These are phyloP conservation scores for Campoplex capitator DNA, from an alignment of 2,888 invertebrate species.

Conservation along the genomic window DNA sequence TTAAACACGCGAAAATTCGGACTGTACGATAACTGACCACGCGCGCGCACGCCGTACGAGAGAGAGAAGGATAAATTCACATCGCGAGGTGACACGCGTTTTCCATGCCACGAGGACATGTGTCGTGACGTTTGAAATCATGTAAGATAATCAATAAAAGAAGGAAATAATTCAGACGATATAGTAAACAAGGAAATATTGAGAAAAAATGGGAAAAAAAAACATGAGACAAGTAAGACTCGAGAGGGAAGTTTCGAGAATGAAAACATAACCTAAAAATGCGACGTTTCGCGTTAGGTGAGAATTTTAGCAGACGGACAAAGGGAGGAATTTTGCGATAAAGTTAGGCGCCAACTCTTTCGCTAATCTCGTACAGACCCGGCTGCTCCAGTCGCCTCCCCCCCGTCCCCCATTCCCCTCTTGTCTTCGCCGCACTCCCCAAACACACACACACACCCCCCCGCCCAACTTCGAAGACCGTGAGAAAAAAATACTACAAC, in stretches of 20 bases:
- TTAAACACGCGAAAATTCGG: conserved; percentile 42
- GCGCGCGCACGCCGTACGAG: conserved; percentile 43
- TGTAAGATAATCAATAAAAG: not conserved
- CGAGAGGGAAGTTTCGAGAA: conserved; percentile 2
- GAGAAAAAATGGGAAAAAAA: not conserved
- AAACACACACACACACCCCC: conserved; percentile 20
- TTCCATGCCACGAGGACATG: conserved; percentile 38
- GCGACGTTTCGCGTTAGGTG: not conserved
- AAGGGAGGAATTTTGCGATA: conserved; percentile 36
- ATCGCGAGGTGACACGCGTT: conserved; percentile 61
- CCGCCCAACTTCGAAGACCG: conserved; percentile 29
- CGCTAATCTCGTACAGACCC: conserved; percentile 42
- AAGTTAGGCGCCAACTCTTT: conserved; percentile 29
- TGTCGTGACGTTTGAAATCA: conserved; percentile 41
- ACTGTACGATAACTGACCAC: conserved; percentile 49
- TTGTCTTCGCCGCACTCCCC: conserved; percentile 64
- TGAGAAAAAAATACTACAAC: conserved; percentile 23
- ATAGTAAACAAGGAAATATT: not conserved
- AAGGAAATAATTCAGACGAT: not conserved
- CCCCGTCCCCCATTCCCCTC: conserved; percentile 60
- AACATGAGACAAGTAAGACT: not conserved
- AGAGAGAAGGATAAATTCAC: conserved; percentile 11
- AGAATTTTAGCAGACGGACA: not conserved
- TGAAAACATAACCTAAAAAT: conserved; percentile 46
- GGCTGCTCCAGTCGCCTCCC: conserved; percentile 49